Base-by-base conservation (phyloP, 2,888 invertebrate species). In the Lingula anatina region DNA sequence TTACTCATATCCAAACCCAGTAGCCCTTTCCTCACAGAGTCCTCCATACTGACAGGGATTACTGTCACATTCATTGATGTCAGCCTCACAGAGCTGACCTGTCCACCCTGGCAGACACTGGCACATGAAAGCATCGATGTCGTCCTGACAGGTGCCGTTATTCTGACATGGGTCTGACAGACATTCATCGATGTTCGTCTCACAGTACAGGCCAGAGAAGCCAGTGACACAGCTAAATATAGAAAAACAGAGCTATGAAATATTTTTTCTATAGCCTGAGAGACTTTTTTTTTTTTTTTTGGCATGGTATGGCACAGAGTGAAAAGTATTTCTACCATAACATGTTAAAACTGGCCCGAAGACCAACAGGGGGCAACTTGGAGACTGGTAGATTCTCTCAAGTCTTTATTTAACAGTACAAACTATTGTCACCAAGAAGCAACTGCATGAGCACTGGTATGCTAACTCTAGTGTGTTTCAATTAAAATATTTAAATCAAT, bases 101-200 rank as follows among this genome's bases (percentile, higher is more conserved):
- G 46, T 38, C 20, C 3, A 46, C 15, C 46, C 46, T 2, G 39
- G 2, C 3, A 2, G 26, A 40, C 46, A 46, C 2, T 3, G 15
- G 27, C 46, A 46, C 3, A 2, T 40, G 21, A 21, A 46, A 21
- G 20, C 21, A 41, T 40, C 25, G 21, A 38, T 46, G 7, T 21
- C 38, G 15, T 36, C 45, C 24, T 45, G 4, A 51, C 61, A 24
- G 40, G 41, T 36, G 47, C 9, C 7, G 18, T 9, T 9, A n/a
- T 7, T 15, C 21, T 39, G n/a, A 18, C 40, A 39, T 7, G 18
- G 46, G 40, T 41, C 43, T 1, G 35, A 42, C 12, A 31, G 39
- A 54, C 61, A 61, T 38, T 61, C 59, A 40, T 61, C 27, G 21
- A 57, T 61, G 42, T 60, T 41, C 5, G 31, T 51, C 12, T 44